Base-by-base conservation (phyloP, 2,888 invertebrate species). In the Mesochorus sp. region DNA sequence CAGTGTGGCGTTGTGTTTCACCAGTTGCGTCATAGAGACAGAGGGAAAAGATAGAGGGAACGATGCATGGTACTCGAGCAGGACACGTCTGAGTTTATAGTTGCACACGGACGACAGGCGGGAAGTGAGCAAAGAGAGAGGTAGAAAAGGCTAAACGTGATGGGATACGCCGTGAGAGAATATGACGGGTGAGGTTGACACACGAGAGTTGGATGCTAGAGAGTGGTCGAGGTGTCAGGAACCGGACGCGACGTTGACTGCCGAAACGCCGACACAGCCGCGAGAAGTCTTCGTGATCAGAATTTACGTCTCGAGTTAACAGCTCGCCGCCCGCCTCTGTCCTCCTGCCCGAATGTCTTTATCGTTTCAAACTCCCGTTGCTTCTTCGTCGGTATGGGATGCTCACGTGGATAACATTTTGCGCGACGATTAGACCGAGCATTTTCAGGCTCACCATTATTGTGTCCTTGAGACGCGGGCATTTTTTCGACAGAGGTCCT, bases 211-310 rank as follows among this genome's bases (percentile, higher is more conserved):
- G 28, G 57, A 24, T 49, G 59, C 24, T 59, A 59, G 57, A n/a
- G n/a, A 14, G 59, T 49, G 70, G 59, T 57, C 21, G 14, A 76
- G 77, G 80, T 78, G 77, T 80, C 73, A 81, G 82, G 82, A 85
- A 84, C 85, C 85, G 85, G 84, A 85, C 85, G 82, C 84, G 70
- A 76, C 79, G 81, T 81, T 79, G 81, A 79, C 81, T 71, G 21
- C 57, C 57, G 68, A 78, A 78, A 64, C 68, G 64, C 76, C 77
- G 72, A 61, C 61, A 64, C 17, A 44, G 57, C n/a, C n/a, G 68
- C 47, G 57, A 49, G 37, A 51, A 49, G 28, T 57, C 61, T 77
- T 79, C 82, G 85, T 84, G 84, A 84, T 84, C 82, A 81, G 85
- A 84, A 85, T 85, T 85, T 80, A 78, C 81, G 81, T 83, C 55